Evolutionary conservation across 53 echinoderm and acorn worm genomes (phyloP).

Genomic region (Henricia sp.): DNA sequence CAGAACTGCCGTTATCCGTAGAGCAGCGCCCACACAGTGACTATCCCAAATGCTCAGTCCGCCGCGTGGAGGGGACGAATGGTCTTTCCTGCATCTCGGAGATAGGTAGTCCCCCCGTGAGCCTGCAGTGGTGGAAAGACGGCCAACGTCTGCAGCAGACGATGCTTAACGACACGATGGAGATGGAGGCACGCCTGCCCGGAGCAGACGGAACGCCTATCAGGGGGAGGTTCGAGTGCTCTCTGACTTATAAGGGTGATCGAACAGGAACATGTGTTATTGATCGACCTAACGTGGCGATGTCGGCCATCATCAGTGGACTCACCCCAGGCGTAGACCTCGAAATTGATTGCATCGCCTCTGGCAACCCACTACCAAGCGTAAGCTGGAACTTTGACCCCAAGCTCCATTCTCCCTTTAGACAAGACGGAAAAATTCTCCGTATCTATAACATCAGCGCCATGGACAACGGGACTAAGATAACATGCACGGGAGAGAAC

Average conservation of each 20-base stretch:
- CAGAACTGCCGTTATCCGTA: not conserved
- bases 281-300: conserved; percentile 28
- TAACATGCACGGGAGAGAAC: conserved; percentile 28
- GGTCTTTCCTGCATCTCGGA: conserved; percentile 19
- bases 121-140: conserved; percentile 49
- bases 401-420: not conserved
- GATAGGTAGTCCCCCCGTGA: conserved; percentile 33
- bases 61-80: not conserved
- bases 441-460: conserved; percentile 11
- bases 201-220: not conserved
- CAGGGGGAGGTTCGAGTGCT: conserved; percentile 28
- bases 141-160: conserved; percentile 13
- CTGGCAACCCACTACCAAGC: conserved; percentile 22
- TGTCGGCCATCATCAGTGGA: not conserved
- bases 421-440: conserved; percentile 14
- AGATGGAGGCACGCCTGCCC: conserved; percentile 6
- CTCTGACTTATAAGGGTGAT: conserved; percentile 16
- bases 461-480: conserved; percentile 31
- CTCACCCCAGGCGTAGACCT: conserved; percentile 1
- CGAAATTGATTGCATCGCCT: conserved; percentile 2
- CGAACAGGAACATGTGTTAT: conserved; percentile 13
- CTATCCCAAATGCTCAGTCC: conserved; percentile 26
- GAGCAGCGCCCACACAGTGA: conserved; percentile 15
- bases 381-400: conserved; percentile 23
- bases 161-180: not conserved